Base-by-base conservation (phyloP, 2,113 vertebrate genomes). In the Entelurus aequoreus region DNA sequence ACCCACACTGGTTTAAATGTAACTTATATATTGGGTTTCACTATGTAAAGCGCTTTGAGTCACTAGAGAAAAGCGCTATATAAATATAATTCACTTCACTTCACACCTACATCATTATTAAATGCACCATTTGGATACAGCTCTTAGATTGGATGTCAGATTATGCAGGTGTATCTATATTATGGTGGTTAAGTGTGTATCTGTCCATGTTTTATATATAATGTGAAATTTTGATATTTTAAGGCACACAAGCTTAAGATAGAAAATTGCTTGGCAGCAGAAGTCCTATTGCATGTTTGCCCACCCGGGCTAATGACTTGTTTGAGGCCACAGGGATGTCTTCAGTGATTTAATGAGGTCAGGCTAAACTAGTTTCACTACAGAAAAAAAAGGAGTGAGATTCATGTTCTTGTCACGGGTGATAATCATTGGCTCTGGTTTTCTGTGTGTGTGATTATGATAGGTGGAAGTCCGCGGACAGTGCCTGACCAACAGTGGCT, bases 321-420 rank as follows among this genome's bases (percentile, higher is more conserved):
- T 82, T 80, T 77, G 59, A 82, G 75, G 81, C 75, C 73, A 74
- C 53, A 38, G 55, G 65, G 62, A 79, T 60, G 69, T 82, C 62
- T 75, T 79, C 63, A 65, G 74, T 78, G 77, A 77, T 80, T 75
- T 81, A 83, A 84, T 79, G 69, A 80, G 85, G 87, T 82, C 85
- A 82, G 74, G 69, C 72, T 68, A 77, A 84, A 85, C 81, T 83
- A 75, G 81, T 77, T 80, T 60, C 66, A 80, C 74, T 72, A 58
- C 61, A 80, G 71, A 63, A 71, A 63, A 19, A 65, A 49, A 72
- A 60, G 70, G 66, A 64, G 51, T 6, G 36, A 38, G 66, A 62
- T 48, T 75, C 48, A 65, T 63, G 69, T 71, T 62, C 71, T 72
- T 77, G 63, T 75, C 72, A 67, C 11, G 19, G 19, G 44, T 47